Conservation (phyloP, 1,140 invertebrate genomes). For the Eriosoma lanigerum region DNA sequence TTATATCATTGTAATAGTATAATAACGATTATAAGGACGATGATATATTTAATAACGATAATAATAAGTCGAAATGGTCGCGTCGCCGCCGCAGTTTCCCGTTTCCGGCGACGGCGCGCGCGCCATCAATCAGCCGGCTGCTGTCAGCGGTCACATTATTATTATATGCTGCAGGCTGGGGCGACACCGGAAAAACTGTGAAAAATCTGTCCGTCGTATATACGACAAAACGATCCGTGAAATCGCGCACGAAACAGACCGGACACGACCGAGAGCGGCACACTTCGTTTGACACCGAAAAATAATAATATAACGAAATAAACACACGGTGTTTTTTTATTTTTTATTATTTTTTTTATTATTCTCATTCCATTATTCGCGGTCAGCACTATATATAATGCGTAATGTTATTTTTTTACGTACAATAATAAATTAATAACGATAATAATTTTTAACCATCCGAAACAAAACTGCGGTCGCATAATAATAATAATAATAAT, state of each 20-base stretch:
- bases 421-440: constrained; percentile 6
- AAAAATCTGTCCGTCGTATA: constrained; percentile 5
- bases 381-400: too few relatives aligned
- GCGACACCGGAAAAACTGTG: constrained; percentile 37
- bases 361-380: too few relatives aligned
- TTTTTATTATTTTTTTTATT: too few relatives aligned
- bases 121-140: constrained; percentile 5
- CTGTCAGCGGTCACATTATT: neutral
- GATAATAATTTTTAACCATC: constrained; percentile 11
- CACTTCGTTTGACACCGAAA: constrained; percentile 31
- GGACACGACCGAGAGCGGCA: constrained; percentile 26
- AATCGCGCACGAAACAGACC: constrained; percentile 29
- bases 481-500: neutral
- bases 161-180: neutral
- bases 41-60: neutral
- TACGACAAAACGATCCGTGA: constrained; percentile 20
- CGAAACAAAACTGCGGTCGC: neutral
- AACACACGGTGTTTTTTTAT: too few relatives aligned
- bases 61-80: neutral
- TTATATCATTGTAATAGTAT: too few relatives aligned
- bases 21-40: too few relatives aligned
- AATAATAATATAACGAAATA: neutral
- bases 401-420: too few relatives aligned
- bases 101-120: constrained; percentile 1
- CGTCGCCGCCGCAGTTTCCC: neutral